phyloP scores from a whole-genome alignment of 2,888 invertebrate genomes.

The Mesorhabditis spiculigera region DNA sequence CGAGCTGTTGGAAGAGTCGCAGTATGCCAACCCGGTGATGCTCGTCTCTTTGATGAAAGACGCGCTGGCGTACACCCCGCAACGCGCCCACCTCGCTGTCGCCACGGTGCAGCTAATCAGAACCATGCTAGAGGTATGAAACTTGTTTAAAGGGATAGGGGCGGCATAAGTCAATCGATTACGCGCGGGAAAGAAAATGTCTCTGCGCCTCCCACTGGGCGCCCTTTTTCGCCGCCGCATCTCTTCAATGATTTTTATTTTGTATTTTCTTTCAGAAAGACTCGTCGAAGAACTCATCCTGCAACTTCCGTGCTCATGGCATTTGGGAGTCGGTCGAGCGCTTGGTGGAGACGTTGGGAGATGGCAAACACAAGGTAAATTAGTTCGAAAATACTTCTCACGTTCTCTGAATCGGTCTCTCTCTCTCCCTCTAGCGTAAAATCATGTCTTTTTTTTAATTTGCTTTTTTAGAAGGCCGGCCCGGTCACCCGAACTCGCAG shows the following conservation, averaged over 20 bases:
- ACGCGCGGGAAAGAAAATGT: too few species aligned
- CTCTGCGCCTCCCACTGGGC: too few species aligned
- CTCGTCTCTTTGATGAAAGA: slow-evolving; percentile 1
- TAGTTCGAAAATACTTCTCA: background rate
- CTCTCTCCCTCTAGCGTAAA: too few species aligned
- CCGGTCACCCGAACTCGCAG: slow-evolving; percentile 2
- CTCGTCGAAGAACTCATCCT: background rate
- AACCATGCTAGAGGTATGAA: background rate
- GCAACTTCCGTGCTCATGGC: background rate
- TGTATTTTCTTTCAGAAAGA: background rate
- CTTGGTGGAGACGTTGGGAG: background rate
- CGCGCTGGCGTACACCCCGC: background rate
- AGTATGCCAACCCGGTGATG: background rate
- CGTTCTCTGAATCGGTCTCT: too few species aligned
- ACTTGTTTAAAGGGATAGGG: background rate
- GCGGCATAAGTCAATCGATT: background rate
- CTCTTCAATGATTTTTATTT: background rate
- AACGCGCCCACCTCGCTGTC: background rate
- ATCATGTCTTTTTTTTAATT: too few species aligned
- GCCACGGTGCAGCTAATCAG: background rate
- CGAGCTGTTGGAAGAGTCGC: background rate
- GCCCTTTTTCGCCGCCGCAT: too few species aligned
- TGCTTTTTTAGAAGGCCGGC: background rate
- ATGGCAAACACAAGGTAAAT: background rate
- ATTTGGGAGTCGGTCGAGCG: background rate